A percentile compares a stretch with the other conserved stretches of the same genome.
Conservation (phyloP, 2,113 vertebrate genomes). For the Conger conger region DNA sequence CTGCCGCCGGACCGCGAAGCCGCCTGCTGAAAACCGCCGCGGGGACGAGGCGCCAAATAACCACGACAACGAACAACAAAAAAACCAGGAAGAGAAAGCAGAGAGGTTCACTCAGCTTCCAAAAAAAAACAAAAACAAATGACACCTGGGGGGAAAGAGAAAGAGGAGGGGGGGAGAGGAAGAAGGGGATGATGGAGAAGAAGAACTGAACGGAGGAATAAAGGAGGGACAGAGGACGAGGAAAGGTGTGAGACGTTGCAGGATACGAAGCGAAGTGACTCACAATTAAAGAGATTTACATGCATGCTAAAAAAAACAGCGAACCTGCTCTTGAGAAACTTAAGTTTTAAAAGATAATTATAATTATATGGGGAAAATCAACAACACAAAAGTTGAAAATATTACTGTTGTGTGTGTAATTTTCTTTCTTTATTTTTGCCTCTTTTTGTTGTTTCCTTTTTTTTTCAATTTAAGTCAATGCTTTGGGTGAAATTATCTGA, state of each 20-base stretch:
- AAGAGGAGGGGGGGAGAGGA: constrained; percentile 68
- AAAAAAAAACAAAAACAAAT: constrained; percentile 28
- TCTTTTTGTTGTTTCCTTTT: constrained; percentile 52
- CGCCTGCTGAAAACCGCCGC: constrained; percentile 38
- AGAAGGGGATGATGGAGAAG: constrained; percentile 25
- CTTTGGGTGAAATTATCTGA: constrained; percentile 64
- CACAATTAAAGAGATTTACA: constrained; percentile 70
- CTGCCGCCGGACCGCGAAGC: constrained; percentile 42
- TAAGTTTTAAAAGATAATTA: constrained; percentile 72
- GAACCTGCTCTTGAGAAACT: constrained; percentile 73
- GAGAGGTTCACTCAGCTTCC: constrained; percentile 55
- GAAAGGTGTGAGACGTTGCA: constrained; percentile 61
- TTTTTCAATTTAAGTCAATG: constrained; percentile 41
- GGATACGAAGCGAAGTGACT: constrained; percentile 68
- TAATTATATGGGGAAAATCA: constrained; percentile 63
- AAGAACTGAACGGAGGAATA: constrained; percentile 44
- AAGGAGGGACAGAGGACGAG: constrained; percentile 43
- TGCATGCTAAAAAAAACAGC: constrained; percentile 75
- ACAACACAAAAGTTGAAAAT: constrained; percentile 65
- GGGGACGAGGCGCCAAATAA: constrained; percentile 36
- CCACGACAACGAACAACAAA: neutral
- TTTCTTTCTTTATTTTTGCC: constrained; percentile 50
- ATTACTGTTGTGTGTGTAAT: constrained; percentile 69
- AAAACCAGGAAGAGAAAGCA: neutral
- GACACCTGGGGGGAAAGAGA: constrained; percentile 50